phyloP scores from a whole-genome alignment of 2,888 invertebrate genomes.

The Cheilosia variabilis region DNA sequence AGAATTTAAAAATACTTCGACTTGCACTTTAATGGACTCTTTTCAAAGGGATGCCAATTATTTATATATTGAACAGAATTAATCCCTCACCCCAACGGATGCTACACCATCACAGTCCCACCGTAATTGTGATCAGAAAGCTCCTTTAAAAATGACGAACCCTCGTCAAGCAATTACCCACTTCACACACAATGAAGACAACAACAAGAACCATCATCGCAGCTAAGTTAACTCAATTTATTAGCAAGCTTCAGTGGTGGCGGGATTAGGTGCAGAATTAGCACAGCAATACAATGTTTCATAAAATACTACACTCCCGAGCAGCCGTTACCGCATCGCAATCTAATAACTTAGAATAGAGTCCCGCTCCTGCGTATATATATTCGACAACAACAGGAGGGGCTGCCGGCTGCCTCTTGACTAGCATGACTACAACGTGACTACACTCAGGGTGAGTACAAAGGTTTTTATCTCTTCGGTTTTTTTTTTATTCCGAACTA shows the following conservation, averaged over 20 bases:
- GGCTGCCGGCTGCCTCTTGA: not conserved
- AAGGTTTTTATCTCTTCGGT: not conserved
- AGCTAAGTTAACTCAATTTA: conserved; percentile 23
- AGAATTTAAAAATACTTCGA: no score
- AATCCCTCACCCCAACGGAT: not conserved
- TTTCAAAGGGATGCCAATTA: no score
- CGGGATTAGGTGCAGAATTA: conserved; percentile 40
- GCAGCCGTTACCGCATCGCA: conserved; percentile 17
- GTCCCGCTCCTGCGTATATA: not conserved
- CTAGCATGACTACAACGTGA: not conserved
- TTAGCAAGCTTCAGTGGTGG: conserved; percentile 9
- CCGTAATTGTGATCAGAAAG: conserved; percentile 27
- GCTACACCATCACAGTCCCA: conserved; percentile 17
- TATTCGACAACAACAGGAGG: conserved; percentile 3
- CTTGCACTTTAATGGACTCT: no score
- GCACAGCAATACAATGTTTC: conserved; percentile 27
- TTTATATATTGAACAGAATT: no score
- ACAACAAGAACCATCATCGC: conserved; percentile 15
- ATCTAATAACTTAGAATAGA: conserved; percentile 43
- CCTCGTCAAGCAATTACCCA: conserved; percentile 20
- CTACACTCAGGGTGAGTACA: not conserved
- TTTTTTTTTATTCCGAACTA: not conserved
- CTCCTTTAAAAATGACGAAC: conserved; percentile 31
- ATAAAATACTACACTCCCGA: not conserved
- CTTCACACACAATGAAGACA: not conserved